Evolutionary conservation across 2,797 vertebrate species (phyloP).

Genomic region (Crenichthys baileyi): DNA sequence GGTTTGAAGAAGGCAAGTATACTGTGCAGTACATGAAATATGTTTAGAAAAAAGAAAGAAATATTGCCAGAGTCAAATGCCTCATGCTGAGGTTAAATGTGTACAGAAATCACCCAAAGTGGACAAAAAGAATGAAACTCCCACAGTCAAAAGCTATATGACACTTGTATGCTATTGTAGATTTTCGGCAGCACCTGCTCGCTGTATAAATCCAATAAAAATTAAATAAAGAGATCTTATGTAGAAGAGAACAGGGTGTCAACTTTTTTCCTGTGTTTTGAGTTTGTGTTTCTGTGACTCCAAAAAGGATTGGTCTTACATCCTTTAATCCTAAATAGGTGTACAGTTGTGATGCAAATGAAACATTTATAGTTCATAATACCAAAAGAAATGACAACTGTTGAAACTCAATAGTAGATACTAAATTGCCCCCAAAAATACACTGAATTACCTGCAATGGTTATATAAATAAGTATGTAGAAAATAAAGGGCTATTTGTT

Average conservation of each 20-base stretch:
- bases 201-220: conserved; percentile 64
- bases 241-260: conserved; percentile 21
- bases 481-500: too few relatives aligned
- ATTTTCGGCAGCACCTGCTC: conserved; percentile 61
- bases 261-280: conserved; percentile 5
- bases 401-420: background rate
- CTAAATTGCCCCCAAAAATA: background rate
- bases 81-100: conserved; percentile 14
- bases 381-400: too few relatives aligned
- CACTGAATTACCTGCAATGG: too few relatives aligned
- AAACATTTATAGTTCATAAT: background rate
- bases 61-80: background rate
- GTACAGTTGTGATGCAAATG: background rate
- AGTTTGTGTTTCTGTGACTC: background rate
- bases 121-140: conserved; percentile 32
- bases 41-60: conserved; percentile 24
- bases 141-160: conserved; percentile 36
- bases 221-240: conserved; percentile 68
- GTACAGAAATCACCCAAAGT: conserved; percentile 42
- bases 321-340: background rate
- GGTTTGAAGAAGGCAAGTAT: conserved; percentile 48
- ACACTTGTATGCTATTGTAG: conserved; percentile 65
- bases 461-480: too few relatives aligned
- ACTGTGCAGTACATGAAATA: conserved; percentile 30
- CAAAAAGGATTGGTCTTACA: background rate